Evolutionary conservation across 1,140 invertebrate species (phyloP).

Genomic region (Macrobrachium rosenbergii): DNA sequence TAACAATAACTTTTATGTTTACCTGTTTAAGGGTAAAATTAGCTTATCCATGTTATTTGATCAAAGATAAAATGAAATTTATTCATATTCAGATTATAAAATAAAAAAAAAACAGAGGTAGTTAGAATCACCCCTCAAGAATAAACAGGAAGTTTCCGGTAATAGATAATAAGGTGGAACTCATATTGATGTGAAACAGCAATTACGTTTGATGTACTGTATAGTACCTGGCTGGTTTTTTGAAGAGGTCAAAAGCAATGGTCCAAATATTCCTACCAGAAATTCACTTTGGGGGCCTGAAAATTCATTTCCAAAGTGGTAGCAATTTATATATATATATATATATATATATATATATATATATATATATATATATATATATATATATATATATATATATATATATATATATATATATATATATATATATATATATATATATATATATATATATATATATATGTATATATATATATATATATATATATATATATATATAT

Average conservation of each 20-base stretch:
- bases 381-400: constrained; percentile 40
- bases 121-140: no score
- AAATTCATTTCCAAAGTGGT: constrained; percentile 21
- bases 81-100: no score
- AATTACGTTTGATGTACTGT: no score
- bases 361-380: constrained; percentile 44
- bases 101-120: no score
- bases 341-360: constrained; percentile 42
- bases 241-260: background rate
- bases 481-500: constrained; percentile 42
- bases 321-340: constrained; percentile 34
- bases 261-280: background rate
- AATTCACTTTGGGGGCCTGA: background rate
- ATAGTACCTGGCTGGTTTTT: no score
- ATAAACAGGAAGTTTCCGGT: no score
- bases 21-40: no score
- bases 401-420: constrained; percentile 33
- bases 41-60: no score
- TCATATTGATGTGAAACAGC: no score
- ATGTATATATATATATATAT: constrained; percentile 43
- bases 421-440: constrained; percentile 43
- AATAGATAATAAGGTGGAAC: no score
- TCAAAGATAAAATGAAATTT: no score
- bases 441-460: constrained; percentile 46
- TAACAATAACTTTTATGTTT: no score